These are phyloP conservation scores for Macrostomum cliftonense DNA, from an alignment of 2,888 invertebrate species.

Conservation along the genomic window DNA sequence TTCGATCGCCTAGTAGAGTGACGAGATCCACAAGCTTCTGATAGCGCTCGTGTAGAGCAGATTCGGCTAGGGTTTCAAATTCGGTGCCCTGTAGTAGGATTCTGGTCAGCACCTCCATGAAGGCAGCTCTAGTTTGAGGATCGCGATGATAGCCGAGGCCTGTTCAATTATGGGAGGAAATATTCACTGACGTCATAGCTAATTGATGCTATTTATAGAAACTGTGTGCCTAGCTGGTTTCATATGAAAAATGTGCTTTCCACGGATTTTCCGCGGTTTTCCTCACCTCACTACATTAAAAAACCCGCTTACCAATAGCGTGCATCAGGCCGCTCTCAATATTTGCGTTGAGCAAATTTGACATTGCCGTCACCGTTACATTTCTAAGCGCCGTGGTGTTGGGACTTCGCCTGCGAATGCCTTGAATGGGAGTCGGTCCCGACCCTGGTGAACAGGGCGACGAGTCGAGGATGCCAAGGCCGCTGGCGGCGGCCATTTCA, in stretches of 20 bases:
- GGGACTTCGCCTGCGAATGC: too few species aligned
- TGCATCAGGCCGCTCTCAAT: slow-evolving; percentile 95
- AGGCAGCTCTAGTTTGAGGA: slow-evolving; percentile 82
- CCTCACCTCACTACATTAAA: too few species aligned
- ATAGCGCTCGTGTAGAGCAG: slow-evolving; percentile 74
- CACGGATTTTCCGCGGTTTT: too few species aligned
- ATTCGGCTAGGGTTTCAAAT: slow-evolving; percentile 90
- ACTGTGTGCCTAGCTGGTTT: too few species aligned
- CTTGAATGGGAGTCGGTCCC: too few species aligned
- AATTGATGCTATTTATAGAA: too few species aligned
- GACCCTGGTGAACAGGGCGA: too few species aligned
- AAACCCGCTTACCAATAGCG: slow-evolving; percentile 53
- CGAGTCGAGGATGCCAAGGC: too few species aligned
- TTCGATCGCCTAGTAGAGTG: slow-evolving; percentile 93
- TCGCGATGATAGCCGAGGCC: slow-evolving; percentile 91
- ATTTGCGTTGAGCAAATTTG: slow-evolving; percentile 82
- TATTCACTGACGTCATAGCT: too few species aligned
- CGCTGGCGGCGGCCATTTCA: neutral
- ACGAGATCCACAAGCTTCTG: slow-evolving; percentile 87
- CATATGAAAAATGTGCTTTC: too few species aligned
- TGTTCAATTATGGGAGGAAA: slow-evolving; percentile 25
- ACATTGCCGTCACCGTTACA: slow-evolving; percentile 88
- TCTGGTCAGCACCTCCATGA: slow-evolving; percentile 90
- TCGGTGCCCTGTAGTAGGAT: slow-evolving; percentile 96
- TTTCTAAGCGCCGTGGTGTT: slow-evolving; percentile 67